A percentile compares a stretch with the other conserved stretches of the same genome.
These are phyloP conservation scores for Chromobotia macracanthus DNA, from an alignment of 2,797 vertebrate genomes.

Conservation along the genomic window DNA sequence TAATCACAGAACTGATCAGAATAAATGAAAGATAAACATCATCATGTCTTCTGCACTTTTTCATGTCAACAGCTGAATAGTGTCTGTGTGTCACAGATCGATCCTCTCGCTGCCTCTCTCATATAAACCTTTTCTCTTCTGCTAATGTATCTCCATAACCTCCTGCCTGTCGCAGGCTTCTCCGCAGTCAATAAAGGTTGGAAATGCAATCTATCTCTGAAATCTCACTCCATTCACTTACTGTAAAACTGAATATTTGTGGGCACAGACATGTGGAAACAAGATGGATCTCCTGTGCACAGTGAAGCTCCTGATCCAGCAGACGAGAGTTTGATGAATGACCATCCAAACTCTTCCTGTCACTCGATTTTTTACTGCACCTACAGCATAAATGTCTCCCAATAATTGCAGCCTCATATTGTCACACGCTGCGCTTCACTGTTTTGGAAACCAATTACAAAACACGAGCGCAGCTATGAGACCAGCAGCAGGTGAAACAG, in stretches of 20 bases:
- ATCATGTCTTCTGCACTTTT: neutral
- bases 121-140: slow-evolving; percentile 59
- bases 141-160: slow-evolving; percentile 78
- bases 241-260: slow-evolving; percentile 76
- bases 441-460: slow-evolving; percentile 12
- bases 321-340: neutral
- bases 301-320: neutral
- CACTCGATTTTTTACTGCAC: slow-evolving; percentile 3
- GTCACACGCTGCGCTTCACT: neutral
- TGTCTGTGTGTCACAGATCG: slow-evolving; percentile 63
- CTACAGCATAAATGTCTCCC: neutral
- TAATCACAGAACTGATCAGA: too few relatives aligned
- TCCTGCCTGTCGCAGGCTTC: slow-evolving; percentile 64
- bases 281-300: slow-evolving; percentile 20
- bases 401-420: neutral
- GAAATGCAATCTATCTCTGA: slow-evolving; percentile 82
- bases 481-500: too few relatives aligned
- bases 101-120: slow-evolving; percentile 59
- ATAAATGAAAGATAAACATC: too few relatives aligned
- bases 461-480: neutral
- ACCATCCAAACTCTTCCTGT: neutral
- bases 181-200: slow-evolving; percentile 79
- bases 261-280: slow-evolving; percentile 66
- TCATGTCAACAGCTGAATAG: slow-evolving; percentile 42
- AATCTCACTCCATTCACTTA: slow-evolving; percentile 81